Conservation (phyloP, 2,888 invertebrate species). For the Polia nebulosa region DNA sequence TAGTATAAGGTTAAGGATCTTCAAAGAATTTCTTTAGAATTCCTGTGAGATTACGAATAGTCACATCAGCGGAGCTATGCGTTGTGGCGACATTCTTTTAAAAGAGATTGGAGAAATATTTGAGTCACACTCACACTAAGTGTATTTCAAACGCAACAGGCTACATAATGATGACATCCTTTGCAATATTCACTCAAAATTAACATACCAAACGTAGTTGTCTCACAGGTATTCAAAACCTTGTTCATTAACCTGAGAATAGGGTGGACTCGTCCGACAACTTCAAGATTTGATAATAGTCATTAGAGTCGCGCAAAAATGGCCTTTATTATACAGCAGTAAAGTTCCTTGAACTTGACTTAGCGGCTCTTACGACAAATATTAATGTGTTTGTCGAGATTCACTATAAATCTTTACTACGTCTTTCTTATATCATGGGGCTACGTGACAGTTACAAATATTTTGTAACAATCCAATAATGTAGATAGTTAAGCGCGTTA, state of each 20-base stretch:
- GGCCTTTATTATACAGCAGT: slow-evolving; percentile 57
- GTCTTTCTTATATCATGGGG: slow-evolving; percentile 26
- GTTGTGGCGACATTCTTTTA: slow-evolving; percentile 25
- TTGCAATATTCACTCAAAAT: slow-evolving; percentile 28
- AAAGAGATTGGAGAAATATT: neutral
- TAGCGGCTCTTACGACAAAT: slow-evolving; percentile 45
- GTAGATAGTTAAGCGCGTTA: slow-evolving; percentile 32
- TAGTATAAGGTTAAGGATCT: slow-evolving; percentile 18
- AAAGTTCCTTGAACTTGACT: slow-evolving; percentile 66
- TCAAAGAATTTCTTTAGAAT: slow-evolving; percentile 18
- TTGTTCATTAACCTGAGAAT: slow-evolving; percentile 63
- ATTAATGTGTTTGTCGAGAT: slow-evolving; percentile 49
- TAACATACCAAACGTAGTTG: slow-evolving; percentile 50
- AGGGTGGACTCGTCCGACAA: slow-evolving; percentile 58
- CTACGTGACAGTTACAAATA: slow-evolving; percentile 21
- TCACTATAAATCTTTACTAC: slow-evolving; percentile 26
- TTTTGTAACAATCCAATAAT: slow-evolving; percentile 43
- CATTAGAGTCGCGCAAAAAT: slow-evolving; percentile 57
- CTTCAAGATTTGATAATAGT: slow-evolving; percentile 55
- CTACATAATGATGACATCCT: slow-evolving; percentile 1
- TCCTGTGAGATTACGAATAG: slow-evolving; percentile 25
- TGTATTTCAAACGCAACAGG: neutral
- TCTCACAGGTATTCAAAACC: slow-evolving; percentile 55
- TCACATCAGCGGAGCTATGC: slow-evolving; percentile 7
- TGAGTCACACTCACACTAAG: slow-evolving; percentile 12